phyloP scores from a whole-genome alignment of 2,888 invertebrate genomes.

The Lithophane leautieri region DNA sequence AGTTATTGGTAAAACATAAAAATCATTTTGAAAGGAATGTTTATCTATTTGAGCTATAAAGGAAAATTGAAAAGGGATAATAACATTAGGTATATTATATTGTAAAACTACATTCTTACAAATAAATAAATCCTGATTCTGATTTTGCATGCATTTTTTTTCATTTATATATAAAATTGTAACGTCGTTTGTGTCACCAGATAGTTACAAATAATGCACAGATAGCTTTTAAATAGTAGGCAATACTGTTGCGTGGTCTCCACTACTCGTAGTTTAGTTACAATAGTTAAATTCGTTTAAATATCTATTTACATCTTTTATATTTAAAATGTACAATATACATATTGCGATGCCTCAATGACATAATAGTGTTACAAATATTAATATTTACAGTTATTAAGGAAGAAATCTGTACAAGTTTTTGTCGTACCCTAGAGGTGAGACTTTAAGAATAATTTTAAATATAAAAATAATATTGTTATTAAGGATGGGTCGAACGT shows the following conservation, averaged over 20 bases:
- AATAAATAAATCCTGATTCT: too few relatives aligned
- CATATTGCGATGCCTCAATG: conserved; percentile 79
- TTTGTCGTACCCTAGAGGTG: conserved; percentile 37
- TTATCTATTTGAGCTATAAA: too few relatives aligned
- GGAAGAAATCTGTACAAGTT: conserved; percentile 59
- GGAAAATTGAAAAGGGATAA: too few relatives aligned
- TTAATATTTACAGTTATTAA: conserved; percentile 71
- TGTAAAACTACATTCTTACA: too few relatives aligned
- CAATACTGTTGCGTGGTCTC: conserved; percentile 73
- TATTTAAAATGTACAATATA: conserved; percentile 79
- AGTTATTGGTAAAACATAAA: too few relatives aligned
- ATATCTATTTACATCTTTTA: conserved; percentile 87
- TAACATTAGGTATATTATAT: too few relatives aligned
- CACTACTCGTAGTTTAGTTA: conserved; percentile 78
- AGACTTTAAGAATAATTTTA: conserved; percentile 15
- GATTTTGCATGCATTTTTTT: too few relatives aligned
- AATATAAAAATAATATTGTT: conserved; percentile 21
- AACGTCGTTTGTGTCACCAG: neutral
- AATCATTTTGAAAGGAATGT: too few relatives aligned
- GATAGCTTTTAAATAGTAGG: conserved; percentile 45
- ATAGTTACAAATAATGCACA: conserved; percentile 63
- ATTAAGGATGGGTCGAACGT: neutral
- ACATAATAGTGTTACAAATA: conserved; percentile 59
- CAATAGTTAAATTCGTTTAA: conserved; percentile 89
- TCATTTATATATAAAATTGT: neutral